These are phyloP conservation scores for Poeciliopsis turneri DNA, from an alignment of 2,797 vertebrate species.

Conservation along the genomic window DNA sequence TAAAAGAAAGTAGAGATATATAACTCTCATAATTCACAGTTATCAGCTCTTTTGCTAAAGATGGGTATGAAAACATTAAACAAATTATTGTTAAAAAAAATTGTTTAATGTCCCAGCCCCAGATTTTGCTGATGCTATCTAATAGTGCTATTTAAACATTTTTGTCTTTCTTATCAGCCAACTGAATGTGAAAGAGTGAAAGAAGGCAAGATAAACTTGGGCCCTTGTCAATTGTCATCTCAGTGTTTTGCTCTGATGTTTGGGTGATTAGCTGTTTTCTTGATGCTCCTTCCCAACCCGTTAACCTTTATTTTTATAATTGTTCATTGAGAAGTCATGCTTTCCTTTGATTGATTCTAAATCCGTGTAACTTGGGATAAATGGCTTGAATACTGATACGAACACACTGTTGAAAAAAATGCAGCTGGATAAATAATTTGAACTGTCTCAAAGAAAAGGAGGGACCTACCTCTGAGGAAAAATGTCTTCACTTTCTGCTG, in stretches of 20 bases:
- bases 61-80: background rate
- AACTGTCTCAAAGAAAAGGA: background rate
- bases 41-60: background rate
- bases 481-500: background rate
- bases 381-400: background rate
- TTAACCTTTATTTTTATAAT: background rate
- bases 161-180: background rate
- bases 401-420: background rate
- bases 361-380: background rate
- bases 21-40: background rate
- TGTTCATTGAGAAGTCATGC: background rate
- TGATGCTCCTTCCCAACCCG: background rate
- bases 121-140: background rate
- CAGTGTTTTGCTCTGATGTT: background rate
- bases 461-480: background rate
- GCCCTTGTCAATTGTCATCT: background rate
- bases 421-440: background rate
- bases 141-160: background rate
- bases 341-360: background rate
- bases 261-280: background rate
- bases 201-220: background rate
- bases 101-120: background rate
- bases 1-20: background rate
- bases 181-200: background rate
- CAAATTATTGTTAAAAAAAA: background rate